phyloP scores from a whole-genome alignment of 1,140 invertebrate genomes.

The Drosophila sproati region DNA sequence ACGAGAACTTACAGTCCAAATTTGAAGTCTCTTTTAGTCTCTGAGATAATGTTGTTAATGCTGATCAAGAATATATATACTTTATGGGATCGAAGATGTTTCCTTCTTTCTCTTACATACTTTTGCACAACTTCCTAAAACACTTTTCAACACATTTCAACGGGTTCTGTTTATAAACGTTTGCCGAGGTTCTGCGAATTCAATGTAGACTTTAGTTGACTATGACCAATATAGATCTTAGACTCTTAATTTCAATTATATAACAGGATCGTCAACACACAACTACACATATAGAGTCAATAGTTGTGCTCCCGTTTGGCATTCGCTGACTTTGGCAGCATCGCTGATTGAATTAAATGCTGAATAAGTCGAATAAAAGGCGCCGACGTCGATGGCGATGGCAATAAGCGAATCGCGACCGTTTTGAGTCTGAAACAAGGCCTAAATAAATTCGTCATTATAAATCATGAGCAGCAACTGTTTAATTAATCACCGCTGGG shows the following conservation, averaged over 20 bases:
- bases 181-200: neutral
- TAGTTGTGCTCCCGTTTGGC: neutral
- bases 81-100: too few species aligned
- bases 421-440: constrained; percentile 37
- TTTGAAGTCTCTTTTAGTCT: too few species aligned
- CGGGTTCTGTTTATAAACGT: too few species aligned
- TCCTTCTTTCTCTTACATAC: too few species aligned
- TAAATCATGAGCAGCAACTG: constrained; percentile 72
- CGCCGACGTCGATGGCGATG: constrained; percentile 13
- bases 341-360: constrained; percentile 35
- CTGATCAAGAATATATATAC: too few species aligned
- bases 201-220: neutral
- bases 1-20: too few species aligned
- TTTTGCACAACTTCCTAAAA: too few species aligned
- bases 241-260: constrained; percentile 22
- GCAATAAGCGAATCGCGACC: constrained; percentile 30
- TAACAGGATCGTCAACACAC: neutral
- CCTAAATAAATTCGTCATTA: constrained; percentile 84
- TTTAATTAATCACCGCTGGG: constrained; percentile 76
- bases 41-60: too few species aligned
- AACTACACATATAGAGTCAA: neutral
- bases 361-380: constrained; percentile 36
- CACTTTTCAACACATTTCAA: too few species aligned
- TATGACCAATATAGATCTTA: constrained; percentile 2
- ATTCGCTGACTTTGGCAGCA: neutral